Base-by-base conservation (phyloP, 1,140 invertebrate species). In the Aphaenogaster floridana region DNA sequence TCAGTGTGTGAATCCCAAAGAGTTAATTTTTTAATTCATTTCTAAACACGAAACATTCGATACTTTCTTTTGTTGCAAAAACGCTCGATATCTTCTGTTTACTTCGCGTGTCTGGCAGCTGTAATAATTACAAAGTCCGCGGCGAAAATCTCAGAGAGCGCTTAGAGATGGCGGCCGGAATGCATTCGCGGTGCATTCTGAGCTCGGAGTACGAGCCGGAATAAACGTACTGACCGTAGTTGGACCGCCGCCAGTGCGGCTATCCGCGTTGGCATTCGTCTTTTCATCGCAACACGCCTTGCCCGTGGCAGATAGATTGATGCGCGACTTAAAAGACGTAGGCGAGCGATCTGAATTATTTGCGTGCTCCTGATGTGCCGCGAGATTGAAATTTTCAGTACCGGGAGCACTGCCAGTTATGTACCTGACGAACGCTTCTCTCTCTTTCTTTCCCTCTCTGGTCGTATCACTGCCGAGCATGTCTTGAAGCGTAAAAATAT, bases 231-330 rank as follows among this genome's bases (percentile, higher is more conserved):
- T 71, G 86, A 61, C 64, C 81, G 64, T 76, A 64, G 68, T 88
- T 94, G 93, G 93, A 90, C 54, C 8, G 9, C 34, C 3, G 93
- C 93, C 93, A 93, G 90, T 89, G 78, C 88, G 88, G 91, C 93
- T 92, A 93, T 94, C 92, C 89, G 64, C 89, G 83, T 90, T 72
- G 86, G 91, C 92, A 93, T 93, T 89, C 78, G 93, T 93, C 93
- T 93, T 94, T 94, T 93, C 93, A 91, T 91, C 92, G 89, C 91
- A 88, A 91, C 93, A 88, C 91, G 89, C 81, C 90, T 86, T 89
- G 88, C 72, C 88, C 77, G 88, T 87, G 83, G 81, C 89, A 80
- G 87, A 89, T 91, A 90, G 92, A 94, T 94, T 92, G 93, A 94
- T 93, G 92, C 91, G 85, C 86, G 88, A 74, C 89, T 90, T 91